Conservation (phyloP, 2,888 invertebrate species). For the Empis livida region DNA sequence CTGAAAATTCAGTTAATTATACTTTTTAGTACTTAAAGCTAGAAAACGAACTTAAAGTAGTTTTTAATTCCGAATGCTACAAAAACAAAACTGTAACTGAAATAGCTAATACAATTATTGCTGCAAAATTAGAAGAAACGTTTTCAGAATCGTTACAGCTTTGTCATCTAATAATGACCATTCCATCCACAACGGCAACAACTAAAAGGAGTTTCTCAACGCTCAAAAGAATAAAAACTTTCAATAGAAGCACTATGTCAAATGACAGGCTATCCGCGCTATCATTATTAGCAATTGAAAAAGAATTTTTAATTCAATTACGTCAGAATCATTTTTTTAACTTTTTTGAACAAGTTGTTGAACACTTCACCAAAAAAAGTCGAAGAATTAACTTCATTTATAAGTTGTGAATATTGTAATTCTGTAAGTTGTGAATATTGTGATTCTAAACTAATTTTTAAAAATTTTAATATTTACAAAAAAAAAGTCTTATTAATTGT, state of each 20-base stretch:
- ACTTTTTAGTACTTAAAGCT: slow-evolving; percentile 1
- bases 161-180: slow-evolving; percentile 6
- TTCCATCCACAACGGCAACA: slow-evolving; percentile 6
- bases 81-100: slow-evolving; percentile 4
- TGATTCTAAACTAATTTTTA: no score
- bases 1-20: no score
- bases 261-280: slow-evolving; percentile 5
- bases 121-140: slow-evolving; percentile 6
- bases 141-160: slow-evolving; percentile 5
- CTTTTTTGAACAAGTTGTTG: slow-evolving; percentile 1
- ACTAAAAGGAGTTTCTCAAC: slow-evolving; percentile 4
- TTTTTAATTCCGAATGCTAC: slow-evolving; percentile 6
- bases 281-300: slow-evolving; percentile 6
- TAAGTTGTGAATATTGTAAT: neutral
- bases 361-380: slow-evolving; percentile 1
- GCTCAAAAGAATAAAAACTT: slow-evolving; percentile 3
- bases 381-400: no score
- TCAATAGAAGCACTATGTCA: slow-evolving; percentile 2
- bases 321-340: neutral
- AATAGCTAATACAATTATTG: slow-evolving; percentile 4
- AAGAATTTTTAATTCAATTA: slow-evolving; percentile 5
- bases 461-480: no score
- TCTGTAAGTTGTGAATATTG: neutral
- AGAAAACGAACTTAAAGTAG: slow-evolving; percentile 4
- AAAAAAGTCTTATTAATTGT: no score